Evolutionary conservation across 2,888 invertebrate genomes (phyloP).

Genomic region (Hesperia comma): DNA sequence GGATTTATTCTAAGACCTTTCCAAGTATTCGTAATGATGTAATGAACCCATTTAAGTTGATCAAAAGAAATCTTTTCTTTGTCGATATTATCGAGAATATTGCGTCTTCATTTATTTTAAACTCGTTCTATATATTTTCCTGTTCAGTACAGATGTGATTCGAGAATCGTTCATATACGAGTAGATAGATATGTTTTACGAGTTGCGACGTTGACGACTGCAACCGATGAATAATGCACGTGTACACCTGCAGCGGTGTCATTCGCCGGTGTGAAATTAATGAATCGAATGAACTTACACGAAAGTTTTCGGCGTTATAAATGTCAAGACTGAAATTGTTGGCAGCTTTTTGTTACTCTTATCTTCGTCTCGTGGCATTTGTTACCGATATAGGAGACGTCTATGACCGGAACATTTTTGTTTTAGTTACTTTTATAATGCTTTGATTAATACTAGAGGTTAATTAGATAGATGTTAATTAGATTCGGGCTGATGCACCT

Average conservation of each 20-base stretch:
- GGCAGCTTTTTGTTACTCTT: constrained; percentile 21
- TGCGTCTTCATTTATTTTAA: too few relatives aligned
- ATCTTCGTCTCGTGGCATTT: constrained; percentile 20
- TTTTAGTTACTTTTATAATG: background rate
- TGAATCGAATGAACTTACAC: constrained; percentile 31
- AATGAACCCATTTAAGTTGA: constrained; percentile 39
- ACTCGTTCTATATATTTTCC: background rate
- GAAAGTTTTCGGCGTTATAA: constrained; percentile 23
- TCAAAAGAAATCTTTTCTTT: constrained; percentile 16
- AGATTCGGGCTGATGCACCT: too few relatives aligned
- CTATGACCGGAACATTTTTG: constrained; percentile 15
- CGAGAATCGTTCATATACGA: background rate
- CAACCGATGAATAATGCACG: constrained; percentile 43
- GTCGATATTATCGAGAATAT: background rate
- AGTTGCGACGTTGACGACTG: constrained; percentile 8
- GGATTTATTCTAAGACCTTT: constrained; percentile 39
- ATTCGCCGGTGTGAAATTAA: constrained; percentile 40
- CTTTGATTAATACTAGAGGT: background rate
- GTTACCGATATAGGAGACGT: constrained; percentile 11
- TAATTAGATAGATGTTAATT: too few relatives aligned
- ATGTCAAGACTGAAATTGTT: constrained; percentile 29
- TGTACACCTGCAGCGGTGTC: constrained; percentile 45
- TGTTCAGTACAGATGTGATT: background rate
- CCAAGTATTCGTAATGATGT: constrained; percentile 38
- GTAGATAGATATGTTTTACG: background rate